Evolutionary conservation across 1,140 invertebrate genomes (phyloP), one percentile per base, ranked within the genome.

Genomic region (Drosophila asahinai): DNA sequence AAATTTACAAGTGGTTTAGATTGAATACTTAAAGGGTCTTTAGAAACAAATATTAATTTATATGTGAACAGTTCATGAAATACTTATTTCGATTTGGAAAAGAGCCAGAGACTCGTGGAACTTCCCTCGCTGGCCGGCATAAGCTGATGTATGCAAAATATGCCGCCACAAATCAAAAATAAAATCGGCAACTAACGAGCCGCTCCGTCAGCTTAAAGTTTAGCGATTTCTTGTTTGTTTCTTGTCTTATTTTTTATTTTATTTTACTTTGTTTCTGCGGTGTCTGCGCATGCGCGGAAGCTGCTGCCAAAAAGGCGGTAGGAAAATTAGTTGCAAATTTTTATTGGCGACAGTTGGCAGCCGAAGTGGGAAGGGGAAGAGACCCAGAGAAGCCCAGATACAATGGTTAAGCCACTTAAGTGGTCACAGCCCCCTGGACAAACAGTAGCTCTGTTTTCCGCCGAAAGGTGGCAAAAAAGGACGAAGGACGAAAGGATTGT

Each of bases 111-210:
- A 52, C 54, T 51, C 11, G 2, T 38, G 2, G 0, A 73, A 33
- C 73, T 40, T 15, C 73, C 72, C 73, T 77, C 73, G 72, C 9
- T 11, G n/a, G 11, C 43, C 19, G 8, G 45, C 52, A 51, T 49
- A 72, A 19, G n/a, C 45, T 77, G 76, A 79, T 80, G 86, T 86
- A 89, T 89, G 86, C 86, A 90, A 89, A 90, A 89, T 89, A 89
- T 89, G 86, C 78, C 74, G 79, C 68, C 81, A 86, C 86, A 89
- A 89, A 89, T 89, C 84, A 89, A 89, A 86, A 89, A 84, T 84
- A 55, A 89, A 84, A 81, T 81, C 86, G 66, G 62, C 73, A 79
- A 72, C 84, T 80, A 87, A 40, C 60, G 47, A 67, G 57, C 47
- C n/a, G n/a, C 45, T 38, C 15, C 52, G 19, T 14, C 55, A 25